Evolutionary conservation across 2,113 vertebrate genomes (phyloP).

Genomic region (Myotis lucifugus): DNA sequence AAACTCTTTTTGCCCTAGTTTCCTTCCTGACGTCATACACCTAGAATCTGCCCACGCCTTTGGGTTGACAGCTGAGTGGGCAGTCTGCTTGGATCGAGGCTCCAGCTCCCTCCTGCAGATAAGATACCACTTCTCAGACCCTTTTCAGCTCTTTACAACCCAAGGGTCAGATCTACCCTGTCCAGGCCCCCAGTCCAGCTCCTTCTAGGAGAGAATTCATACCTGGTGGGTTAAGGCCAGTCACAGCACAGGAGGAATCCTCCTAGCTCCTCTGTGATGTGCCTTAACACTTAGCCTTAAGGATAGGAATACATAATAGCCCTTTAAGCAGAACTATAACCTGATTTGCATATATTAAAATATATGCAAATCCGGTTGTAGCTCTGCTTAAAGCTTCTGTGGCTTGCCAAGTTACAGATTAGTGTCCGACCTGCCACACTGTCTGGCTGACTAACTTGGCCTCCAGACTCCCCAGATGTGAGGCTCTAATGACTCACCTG

Average conservation of each 20-base stretch:
- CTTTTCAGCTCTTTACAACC: background rate
- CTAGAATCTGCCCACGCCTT: background rate
- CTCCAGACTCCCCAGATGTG: background rate
- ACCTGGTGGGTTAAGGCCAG: background rate
- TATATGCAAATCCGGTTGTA: no score
- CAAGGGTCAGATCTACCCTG: background rate
- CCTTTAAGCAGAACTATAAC: background rate
- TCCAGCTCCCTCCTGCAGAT: background rate
- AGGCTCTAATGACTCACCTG: conserved; percentile 63
- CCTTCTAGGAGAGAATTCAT: background rate
- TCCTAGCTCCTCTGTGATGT: background rate
- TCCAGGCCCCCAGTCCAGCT: background rate
- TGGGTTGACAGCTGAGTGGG: background rate
- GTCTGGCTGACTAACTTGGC: conserved; percentile 43
- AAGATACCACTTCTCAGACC: background rate
- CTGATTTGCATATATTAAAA: background rate
- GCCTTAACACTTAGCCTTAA: background rate
- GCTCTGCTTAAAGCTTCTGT: no score
- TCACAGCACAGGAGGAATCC: background rate
- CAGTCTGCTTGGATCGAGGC: background rate
- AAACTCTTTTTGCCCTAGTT: background rate
- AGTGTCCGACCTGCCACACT: background rate
- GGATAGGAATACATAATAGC: background rate
- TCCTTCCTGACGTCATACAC: background rate
- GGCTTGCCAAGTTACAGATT: background rate